These are phyloP conservation scores for Colletes latitarsis DNA, from an alignment of 1,140 invertebrate genomes.

Conservation along the genomic window DNA sequence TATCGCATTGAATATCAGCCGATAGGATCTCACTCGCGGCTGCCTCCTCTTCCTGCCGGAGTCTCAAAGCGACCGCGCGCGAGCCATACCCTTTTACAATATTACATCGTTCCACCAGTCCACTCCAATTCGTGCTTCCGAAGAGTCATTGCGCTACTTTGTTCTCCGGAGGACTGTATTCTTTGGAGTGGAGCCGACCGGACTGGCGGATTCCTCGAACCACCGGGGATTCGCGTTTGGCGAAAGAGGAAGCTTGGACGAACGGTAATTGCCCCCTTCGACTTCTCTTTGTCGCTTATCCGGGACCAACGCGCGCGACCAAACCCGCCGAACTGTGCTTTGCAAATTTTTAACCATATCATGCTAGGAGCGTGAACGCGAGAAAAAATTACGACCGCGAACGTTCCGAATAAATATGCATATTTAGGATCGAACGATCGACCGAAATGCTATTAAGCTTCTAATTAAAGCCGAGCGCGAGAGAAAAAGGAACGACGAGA, in stretches of 20 bases:
- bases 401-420: too few species aligned
- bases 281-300: too few species aligned
- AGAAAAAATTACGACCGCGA: too few species aligned
- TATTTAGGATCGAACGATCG: too few species aligned
- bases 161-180: constrained; percentile 5
- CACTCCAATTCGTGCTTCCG: constrained; percentile 55
- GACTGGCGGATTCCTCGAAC: not conserved
- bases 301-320: too few species aligned
- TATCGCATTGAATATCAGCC: constrained; percentile 63
- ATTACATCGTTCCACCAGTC: constrained; percentile 48
- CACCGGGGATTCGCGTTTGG: not conserved
- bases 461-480: too few species aligned
- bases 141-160: constrained; percentile 47
- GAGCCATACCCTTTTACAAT: constrained; percentile 52
- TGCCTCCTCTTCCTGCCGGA: constrained; percentile 48
- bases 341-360: too few species aligned
- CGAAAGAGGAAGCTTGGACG: not conserved
- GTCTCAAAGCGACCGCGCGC: constrained; percentile 58
- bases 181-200: not conserved
- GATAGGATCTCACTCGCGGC: constrained; percentile 55
- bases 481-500: not conserved
- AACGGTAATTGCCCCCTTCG: not conserved
- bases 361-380: too few species aligned
- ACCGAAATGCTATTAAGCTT: too few species aligned
- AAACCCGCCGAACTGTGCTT: too few species aligned